Evolutionary conservation across 1,140 invertebrate genomes (phyloP), one percentile per base, ranked within the genome.

Genomic region (Hylaeus volcanicus): DNA sequence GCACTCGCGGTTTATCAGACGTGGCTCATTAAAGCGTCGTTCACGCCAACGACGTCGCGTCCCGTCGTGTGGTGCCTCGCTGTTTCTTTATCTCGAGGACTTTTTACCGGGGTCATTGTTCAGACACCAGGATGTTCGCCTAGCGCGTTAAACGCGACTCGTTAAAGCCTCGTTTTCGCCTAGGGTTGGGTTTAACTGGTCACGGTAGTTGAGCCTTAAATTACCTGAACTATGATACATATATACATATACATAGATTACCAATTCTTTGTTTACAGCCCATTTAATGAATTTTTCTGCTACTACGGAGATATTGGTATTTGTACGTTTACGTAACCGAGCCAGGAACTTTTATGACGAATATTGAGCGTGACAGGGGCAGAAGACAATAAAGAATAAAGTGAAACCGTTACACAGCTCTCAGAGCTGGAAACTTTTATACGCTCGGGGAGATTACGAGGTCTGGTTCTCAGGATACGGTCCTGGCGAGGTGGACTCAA

Each of bases 81-180:
- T 58, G 56, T 68, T 68, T 58, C 51, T 76, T 68, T 41, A 2
- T 14, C 0, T 41, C 8, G 12, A 5, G n/a, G 51, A 3, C 12
- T 43, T 76, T 66, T 66, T 15, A 37, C 51, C 12, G 14, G 48
- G 39, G 73, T 74, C 74, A 56, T 48, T 74, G 53, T 74, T 75
- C 51, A n/a, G 39, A 43, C 55, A 3, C 5, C 9, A 6, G 58
- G n/a, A 60, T 41, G 37, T 9, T 26, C 37, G 6, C 15, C 39
- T 9, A 9, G 60, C 64, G 11, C 5, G 61, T 43, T 56, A 55
- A 75, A 75, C 51, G 73, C n/a, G 73, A 39, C 39, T 75, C 61
- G 73, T 74, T 56, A 64, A 48, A 55, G 48, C 5, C 39, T 65
- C 37, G 45, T 74, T 74, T 66, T 75, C 61, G 61, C 43, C 45